A percentile compares a stretch with the other conserved stretches of the same genome.
Conservation (phyloP, 2,888 invertebrate genomes). For the Listrodromus nycthemerus region DNA sequence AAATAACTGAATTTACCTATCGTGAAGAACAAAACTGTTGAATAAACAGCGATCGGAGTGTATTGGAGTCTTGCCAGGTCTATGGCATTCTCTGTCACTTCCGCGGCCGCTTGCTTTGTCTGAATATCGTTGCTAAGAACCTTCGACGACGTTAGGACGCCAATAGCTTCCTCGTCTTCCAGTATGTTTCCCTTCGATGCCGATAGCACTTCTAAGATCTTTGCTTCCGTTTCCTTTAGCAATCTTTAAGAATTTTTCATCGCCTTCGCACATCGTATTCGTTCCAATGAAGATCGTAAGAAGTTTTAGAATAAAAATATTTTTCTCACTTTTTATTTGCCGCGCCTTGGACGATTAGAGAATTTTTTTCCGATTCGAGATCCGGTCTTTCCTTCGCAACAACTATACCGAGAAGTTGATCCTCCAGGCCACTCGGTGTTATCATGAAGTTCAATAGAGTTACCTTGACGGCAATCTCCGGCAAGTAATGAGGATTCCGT, state of each 20-base stretch:
- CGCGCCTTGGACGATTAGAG: slow-evolving; percentile 94
- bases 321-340: slow-evolving; percentile 88
- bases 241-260: slow-evolving; percentile 84
- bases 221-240: slow-evolving; percentile 95
- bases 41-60: slow-evolving; percentile 95
- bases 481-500: slow-evolving; percentile 96
- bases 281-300: neutral
- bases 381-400: slow-evolving; percentile 97
- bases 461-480: slow-evolving; percentile 96
- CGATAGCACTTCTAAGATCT: slow-evolving; percentile 92
- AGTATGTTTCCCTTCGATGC: slow-evolving; percentile 92
- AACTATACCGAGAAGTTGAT: slow-evolving; percentile 95
- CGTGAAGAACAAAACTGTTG: slow-evolving; percentile 96
- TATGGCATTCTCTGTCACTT: slow-evolving; percentile 95
- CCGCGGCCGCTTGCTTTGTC: slow-evolving; percentile 95
- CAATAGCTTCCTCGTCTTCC: slow-evolving; percentile 96
- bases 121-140: slow-evolving; percentile 95
- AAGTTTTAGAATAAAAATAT: neutral
- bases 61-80: slow-evolving; percentile 94
- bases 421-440: slow-evolving; percentile 94
- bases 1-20: slow-evolving; percentile 86
- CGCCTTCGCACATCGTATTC: neutral
- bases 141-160: slow-evolving; percentile 95
- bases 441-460: slow-evolving; percentile 97
- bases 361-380: slow-evolving; percentile 95